Base-by-base conservation (phyloP, 2,113 vertebrate species). In the Alouatta palliata region DNA sequence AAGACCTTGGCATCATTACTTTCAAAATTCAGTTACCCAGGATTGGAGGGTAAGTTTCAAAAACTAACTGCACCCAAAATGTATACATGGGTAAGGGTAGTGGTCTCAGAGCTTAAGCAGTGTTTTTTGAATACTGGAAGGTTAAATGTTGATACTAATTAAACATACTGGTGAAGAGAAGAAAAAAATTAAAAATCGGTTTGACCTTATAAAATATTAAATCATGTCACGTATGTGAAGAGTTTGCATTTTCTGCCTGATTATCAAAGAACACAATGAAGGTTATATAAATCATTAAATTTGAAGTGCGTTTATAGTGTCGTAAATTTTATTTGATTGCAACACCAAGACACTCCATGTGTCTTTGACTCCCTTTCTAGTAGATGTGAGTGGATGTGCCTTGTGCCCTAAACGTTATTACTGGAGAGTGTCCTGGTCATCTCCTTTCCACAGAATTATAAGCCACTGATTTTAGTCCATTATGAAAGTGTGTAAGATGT, bases 151-250 rank as follows among this genome's bases (percentile, higher is more conserved):
- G 17, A 58, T 64, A 47, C 30, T 40, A 5, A 47, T 20, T 92
- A 80, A 82, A 54, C 35, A 93, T 73, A 77, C 20, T 66, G 11
- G 35, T 32, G 58, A 82, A 91, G 32, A 84, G 25, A 64, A 94
- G 20, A 56, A 35, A 88, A 70, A 92, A 56, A 70, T 1, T 90
- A 30, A 90, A 90, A 87, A 79, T 47, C 66, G 8, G 21, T 43
- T 91, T 96, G 76, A 81, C 25, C 35, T 89, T 82, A 37, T 77
- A 54, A 95, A 84, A 92, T 54, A 54, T 84, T 91, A 85, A 88
- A 35, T 96, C 32, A 0, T 47, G 30, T 83, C 80, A 83, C 27
- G 1, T 84, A 49, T 54, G 35, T 64, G 21, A 80, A 71, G 54
- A 54, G 8, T 49, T 84, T 87, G 9, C 37, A 96, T 93, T 93